Evolutionary conservation across 2,888 invertebrate species (phyloP), one percentile per base, ranked within the genome.

Genomic region (Apoda limacodes): DNA sequence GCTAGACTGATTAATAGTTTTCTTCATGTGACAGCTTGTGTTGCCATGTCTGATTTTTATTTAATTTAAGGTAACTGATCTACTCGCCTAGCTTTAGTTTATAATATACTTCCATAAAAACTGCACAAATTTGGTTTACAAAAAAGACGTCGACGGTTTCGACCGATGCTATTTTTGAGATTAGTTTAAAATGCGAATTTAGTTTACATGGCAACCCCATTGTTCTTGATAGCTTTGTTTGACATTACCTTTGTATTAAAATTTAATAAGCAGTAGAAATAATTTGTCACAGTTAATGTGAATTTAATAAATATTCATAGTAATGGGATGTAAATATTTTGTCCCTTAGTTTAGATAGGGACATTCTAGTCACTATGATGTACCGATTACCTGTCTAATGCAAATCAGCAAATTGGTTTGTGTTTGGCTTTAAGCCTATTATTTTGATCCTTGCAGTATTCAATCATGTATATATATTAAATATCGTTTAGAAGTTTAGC

Each of bases 351-450:
- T 31, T 41, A 45, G 51, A 48, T 43, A 55, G 64, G 67, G 71
- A 48, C 45, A 43, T 48, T 76, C 78, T 78, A 78, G 78, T 78
- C 78, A 78, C 63, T 71, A 66, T 56, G n/a, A n/a, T 44, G 49
- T 63, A 64, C 56, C 53, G 55, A 45, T 49, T 53, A 55, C 60
- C 44, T 43, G 37, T 45, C 32, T 46, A 40, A 41, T 38, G 30
- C 46, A 44, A 45, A 43, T 44, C 38, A 35, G 45, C 56, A 43
- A 43, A 40, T 13, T 31, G 13, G 15, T 25, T 42, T 44, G 43
- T 28, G 32, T 21, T 34, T 31, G 43, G 47, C 28, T 32, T 39
- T 32, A 34, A 37, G 30, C 42, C 45, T 36, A 37, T 37, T 40
- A 33, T 64, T 63, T 11, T 46, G 50, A 64, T 62, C 60, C 46